These are phyloP conservation scores for Lycophotia porphyrea DNA, from an alignment of 2,888 invertebrate species.

Conservation along the genomic window DNA sequence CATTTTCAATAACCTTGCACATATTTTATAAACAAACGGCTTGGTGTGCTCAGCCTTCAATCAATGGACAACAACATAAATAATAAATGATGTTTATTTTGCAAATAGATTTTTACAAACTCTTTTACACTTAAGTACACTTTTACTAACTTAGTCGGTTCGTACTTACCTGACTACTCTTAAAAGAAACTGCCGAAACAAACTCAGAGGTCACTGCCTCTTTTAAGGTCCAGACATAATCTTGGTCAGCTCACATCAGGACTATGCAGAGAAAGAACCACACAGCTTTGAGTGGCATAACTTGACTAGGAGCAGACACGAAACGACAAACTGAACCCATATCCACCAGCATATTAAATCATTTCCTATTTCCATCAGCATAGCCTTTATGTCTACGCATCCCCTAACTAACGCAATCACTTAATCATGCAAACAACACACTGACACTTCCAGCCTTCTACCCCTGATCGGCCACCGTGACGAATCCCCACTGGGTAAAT, in stretches of 20 bases:
- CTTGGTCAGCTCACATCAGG: no score
- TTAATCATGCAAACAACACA: constrained; percentile 48
- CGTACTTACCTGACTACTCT: no score
- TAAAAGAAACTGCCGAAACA: no score
- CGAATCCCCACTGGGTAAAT: constrained; percentile 26
- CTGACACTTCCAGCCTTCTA: constrained; percentile 25
- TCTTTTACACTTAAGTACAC: no score
- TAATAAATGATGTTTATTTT: background rate
- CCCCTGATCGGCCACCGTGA: constrained; percentile 31
- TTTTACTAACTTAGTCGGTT: no score
- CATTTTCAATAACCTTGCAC: background rate
- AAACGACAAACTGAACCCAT: background rate
- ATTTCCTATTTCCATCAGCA: background rate
- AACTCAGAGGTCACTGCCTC: no score
- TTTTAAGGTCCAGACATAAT: no score
- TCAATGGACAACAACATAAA: background rate
- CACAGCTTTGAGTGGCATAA: background rate
- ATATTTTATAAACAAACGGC: background rate
- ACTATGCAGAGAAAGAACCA: no score
- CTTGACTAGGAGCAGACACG: background rate
- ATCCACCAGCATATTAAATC: background rate
- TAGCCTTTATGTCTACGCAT: background rate
- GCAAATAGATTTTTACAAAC: no score
- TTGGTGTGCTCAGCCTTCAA: background rate
- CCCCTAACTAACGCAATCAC: constrained; percentile 40